Evolutionary conservation across 2,797 vertebrate genomes (phyloP), one percentile per base, ranked within the genome.

Genomic region (Pseudomugil gertrudae): DNA sequence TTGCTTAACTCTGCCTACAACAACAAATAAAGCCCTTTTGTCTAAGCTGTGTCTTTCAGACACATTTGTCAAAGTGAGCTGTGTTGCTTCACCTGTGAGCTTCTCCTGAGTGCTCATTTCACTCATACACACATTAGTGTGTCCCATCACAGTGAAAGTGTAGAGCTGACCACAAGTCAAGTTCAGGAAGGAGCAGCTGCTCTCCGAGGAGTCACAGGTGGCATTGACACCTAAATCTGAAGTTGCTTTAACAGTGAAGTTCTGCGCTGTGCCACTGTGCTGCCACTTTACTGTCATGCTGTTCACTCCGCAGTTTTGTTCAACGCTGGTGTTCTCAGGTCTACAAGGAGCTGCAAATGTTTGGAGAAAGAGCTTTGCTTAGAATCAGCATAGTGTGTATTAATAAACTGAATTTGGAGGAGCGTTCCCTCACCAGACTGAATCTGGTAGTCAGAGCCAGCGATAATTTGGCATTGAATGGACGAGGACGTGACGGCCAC

Each of bases 91-190:
- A 93, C 92, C 90, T 3, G 88, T 88, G 40, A 75, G 74, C 43
- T 72, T 78, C 35, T 82, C 40, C 10, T 71, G 69, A 11, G n/a
- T 14, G 67, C 81, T 87, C 33, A 71, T 80, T 26, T 84, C 77
- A 19, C 92, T 92, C 62, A 77, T 80, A 66, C 92, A 93, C 30
- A 79, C 74, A 23, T 89, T 84, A 1, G 85, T 85, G 69, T 87
- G 66, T 72, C 81, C 91, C 62, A 45, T 80, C 66, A 92, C 87
- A 4, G 82, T 84, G 80, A 93, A 90, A 9, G 76, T 90, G 82
- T 92, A 94, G 38, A 45, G 71, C 53, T 89, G 80, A 61, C 90
- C 90, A 45, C 92, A 94, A 76, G 76, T 88, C 71, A 93, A 68
- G 57, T 90, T 59, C 61, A 77, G 72, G 56, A 93, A 80, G 60